Conservation (phyloP, 2,797 vertebrate species). For the Macrochelys suwanniensis region DNA sequence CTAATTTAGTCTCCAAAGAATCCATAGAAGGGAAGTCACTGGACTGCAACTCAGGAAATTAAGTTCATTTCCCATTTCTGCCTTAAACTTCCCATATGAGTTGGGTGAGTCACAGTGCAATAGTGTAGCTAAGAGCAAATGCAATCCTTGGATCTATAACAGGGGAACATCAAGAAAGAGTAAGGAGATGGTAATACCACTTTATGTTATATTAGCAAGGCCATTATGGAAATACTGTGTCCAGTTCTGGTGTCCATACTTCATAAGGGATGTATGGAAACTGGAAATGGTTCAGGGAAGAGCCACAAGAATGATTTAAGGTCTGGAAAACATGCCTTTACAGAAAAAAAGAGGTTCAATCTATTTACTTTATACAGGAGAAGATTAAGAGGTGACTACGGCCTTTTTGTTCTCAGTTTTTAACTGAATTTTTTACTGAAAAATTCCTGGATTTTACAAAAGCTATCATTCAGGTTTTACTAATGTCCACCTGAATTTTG, state of each 20-base stretch:
- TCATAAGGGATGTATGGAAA: neutral
- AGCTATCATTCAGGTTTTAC: no score
- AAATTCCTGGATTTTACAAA: no score
- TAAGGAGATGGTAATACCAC: neutral
- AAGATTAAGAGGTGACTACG: neutral
- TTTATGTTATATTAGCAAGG: neutral
- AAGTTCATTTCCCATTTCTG: slow-evolving; percentile 35
- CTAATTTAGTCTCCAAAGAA: slow-evolving; percentile 44
- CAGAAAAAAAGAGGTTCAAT: neutral
- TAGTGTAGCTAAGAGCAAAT: neutral
- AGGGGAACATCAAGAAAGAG: neutral
- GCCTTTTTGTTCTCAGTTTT: neutral
- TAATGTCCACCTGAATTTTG: no score
- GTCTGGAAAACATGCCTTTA: neutral
- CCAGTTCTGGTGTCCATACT: neutral
- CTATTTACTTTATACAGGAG: neutral
- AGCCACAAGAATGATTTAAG: neutral
- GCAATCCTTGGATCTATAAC: neutral
- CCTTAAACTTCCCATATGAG: slow-evolving; percentile 3
- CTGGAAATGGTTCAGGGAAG: neutral
- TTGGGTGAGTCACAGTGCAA: neutral
- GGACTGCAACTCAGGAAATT: slow-evolving; percentile 31
- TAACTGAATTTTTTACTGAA: no score
- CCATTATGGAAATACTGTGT: neutral
- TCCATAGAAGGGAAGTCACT: neutral